Evolutionary conservation across 1,140 invertebrate species (phyloP).

Genomic region (Melitaea cinxia): DNA sequence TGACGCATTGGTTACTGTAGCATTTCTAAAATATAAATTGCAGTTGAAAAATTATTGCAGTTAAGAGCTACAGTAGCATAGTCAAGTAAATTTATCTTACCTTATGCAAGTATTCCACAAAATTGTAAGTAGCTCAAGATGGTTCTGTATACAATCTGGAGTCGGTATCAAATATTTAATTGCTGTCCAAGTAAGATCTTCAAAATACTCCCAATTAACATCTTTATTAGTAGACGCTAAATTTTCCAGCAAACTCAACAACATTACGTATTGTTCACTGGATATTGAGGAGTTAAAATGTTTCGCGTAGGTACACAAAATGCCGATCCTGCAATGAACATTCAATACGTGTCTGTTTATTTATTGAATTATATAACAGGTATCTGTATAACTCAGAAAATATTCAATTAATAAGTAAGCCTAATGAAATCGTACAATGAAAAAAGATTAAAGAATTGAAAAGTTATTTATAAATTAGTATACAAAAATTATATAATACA

Average conservation of each 20-base stretch:
- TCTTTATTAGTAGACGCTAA: conserved; percentile 43
- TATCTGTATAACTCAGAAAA: no score
- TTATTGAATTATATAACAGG: no score
- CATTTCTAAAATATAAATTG: conserved; percentile 56
- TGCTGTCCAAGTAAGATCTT: conserved; percentile 44
- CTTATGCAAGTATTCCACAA: conserved; percentile 74
- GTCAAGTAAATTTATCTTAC: no score
- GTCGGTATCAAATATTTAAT: conserved; percentile 42
- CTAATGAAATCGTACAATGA: no score
- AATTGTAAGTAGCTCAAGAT: conserved; percentile 40
- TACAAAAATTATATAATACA: no score
- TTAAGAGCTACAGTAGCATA: no score
- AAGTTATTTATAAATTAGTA: no score
- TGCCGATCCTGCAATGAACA: conserved; percentile 58
- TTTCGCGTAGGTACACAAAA: conserved; percentile 59
- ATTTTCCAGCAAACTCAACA: conserved; percentile 48
- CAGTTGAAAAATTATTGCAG: not conserved
- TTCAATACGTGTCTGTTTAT: no score
- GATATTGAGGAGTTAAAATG: conserved; percentile 48
- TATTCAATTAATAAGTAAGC: no score
- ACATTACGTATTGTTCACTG: conserved; percentile 42
- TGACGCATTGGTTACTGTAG: conserved; percentile 42
- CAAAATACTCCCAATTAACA: conserved; percentile 49
- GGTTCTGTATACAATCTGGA: conserved; percentile 12
- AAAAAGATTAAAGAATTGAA: no score